A percentile compares a stretch with the other conserved stretches of the same genome.
phyloP scores from a whole-genome alignment of 2,113 vertebrate genomes.

The Brevimyrus niger region DNA sequence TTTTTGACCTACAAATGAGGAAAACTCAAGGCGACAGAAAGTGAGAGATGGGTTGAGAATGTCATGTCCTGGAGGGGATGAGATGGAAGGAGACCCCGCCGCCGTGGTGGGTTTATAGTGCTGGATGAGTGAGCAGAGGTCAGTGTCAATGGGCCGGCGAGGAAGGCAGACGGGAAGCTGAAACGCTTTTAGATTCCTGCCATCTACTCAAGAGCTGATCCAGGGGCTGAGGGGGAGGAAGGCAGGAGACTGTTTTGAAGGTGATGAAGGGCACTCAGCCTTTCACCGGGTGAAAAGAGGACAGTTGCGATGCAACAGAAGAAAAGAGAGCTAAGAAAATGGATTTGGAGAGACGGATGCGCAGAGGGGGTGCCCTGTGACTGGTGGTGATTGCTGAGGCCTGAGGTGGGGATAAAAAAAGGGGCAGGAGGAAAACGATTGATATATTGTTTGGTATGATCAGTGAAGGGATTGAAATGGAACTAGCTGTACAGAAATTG shows the following conservation, averaged over 20 bases:
- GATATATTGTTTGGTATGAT: background rate
- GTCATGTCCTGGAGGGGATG: background rate
- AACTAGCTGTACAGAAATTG: background rate
- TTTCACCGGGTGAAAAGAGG: background rate
- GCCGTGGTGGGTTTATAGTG: background rate
- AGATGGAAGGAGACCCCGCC: background rate
- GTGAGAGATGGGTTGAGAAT: background rate
- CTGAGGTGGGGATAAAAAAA: background rate
- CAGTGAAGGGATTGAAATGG: background rate
- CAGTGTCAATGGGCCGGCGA: background rate
- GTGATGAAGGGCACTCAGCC: background rate
- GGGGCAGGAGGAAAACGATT: background rate
- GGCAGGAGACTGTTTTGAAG: background rate
- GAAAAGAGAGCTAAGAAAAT: slow-evolving; percentile 1
- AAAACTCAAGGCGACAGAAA: background rate
- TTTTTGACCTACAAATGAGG: slow-evolving; percentile 3
- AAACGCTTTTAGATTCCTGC: background rate
- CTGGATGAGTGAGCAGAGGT: background rate
- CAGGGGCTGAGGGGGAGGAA: background rate
- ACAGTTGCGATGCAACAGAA: background rate
- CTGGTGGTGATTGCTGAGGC: background rate
- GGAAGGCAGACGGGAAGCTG: background rate
- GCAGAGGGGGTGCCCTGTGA: background rate
- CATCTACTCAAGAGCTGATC: background rate
- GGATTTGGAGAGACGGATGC: background rate